These are phyloP conservation scores for Saturnia pavonia DNA, from an alignment of 2,888 invertebrate genomes.

Conservation along the genomic window DNA sequence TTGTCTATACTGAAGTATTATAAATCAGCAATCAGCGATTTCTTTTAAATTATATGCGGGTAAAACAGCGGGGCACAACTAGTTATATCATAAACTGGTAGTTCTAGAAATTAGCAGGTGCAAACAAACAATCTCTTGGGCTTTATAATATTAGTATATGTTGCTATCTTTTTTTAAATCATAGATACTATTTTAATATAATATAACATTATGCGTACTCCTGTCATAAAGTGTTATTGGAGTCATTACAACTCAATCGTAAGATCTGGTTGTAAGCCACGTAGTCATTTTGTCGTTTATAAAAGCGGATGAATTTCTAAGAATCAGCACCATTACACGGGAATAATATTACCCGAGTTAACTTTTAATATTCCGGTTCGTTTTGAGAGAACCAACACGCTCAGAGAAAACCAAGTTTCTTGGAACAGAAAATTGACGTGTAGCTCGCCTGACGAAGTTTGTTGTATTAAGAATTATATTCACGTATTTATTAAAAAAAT, in stretches of 20 bases:
- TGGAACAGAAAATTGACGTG: slow-evolving; percentile 2
- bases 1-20: no score
- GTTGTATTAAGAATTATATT: not conserved
- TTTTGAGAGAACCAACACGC: slow-evolving; percentile 2
- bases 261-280: not conserved
- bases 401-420: not conserved
- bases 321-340: slow-evolving; percentile 4
- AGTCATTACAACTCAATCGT: not conserved
- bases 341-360: not conserved
- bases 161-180: not conserved
- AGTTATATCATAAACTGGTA: no score
- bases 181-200: slow-evolving; percentile 1
- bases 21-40: no score
- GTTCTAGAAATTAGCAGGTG: no score
- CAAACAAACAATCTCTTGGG: no score
- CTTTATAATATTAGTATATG: no score
- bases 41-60: no score
- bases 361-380: slow-evolving; percentile 6
- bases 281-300: not conserved
- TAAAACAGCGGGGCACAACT: no score
- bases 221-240: not conserved
- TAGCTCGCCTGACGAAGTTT: not conserved
- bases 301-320: slow-evolving; percentile 1
- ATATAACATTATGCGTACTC: not conserved
- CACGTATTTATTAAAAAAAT: not conserved